Conservation (phyloP, 2,888 invertebrate species). For the Drosophila quinaria region DNA sequence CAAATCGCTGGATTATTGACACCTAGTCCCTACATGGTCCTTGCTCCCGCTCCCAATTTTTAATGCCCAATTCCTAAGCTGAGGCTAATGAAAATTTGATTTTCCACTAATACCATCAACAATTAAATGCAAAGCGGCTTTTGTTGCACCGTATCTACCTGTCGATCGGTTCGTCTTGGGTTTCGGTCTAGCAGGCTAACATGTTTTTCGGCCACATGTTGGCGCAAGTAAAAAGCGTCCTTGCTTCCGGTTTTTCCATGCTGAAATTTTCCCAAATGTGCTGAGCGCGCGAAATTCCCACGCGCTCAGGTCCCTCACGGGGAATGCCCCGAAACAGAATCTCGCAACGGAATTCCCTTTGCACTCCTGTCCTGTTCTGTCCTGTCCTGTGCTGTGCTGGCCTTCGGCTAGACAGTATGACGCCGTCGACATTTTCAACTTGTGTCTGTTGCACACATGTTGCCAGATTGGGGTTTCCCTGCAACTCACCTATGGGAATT, state of each 20-base stretch:
- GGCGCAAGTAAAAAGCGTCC: constrained; percentile 64
- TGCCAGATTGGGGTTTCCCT: constrained; percentile 68
- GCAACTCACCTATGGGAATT: constrained; percentile 69
- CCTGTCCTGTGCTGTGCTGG: no score
- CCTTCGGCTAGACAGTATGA: constrained; percentile 51
- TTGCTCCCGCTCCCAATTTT: constrained; percentile 21
- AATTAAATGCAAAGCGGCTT: constrained; percentile 72
- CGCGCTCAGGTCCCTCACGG: constrained; percentile 56
- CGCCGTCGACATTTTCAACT: constrained; percentile 5
- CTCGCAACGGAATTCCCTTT: constrained; percentile 72
- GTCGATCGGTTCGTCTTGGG: constrained; percentile 16
- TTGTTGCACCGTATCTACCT: constrained; percentile 49
- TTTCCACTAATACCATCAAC: constrained; percentile 81
- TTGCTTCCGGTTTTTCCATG: constrained; percentile 75
- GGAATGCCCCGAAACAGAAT: constrained; percentile 76
- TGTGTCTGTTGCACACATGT: constrained; percentile 80
- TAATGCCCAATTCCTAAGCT: constrained; percentile 6
- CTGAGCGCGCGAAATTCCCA: constrained; percentile 75
- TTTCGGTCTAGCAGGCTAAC: not conserved
- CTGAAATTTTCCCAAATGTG: constrained; percentile 67
- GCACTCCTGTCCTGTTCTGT: no score
- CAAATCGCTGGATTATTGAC: constrained; percentile 80
- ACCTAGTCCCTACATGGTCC: constrained; percentile 72
- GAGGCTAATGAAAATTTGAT: constrained; percentile 72
- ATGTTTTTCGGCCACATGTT: constrained; percentile 71